Percentiles rank a stretch among this genome's conserved stretches.
Evolutionary conservation across 2,888 invertebrate species (phyloP).

Genomic region (Spodoptera exigua): DNA sequence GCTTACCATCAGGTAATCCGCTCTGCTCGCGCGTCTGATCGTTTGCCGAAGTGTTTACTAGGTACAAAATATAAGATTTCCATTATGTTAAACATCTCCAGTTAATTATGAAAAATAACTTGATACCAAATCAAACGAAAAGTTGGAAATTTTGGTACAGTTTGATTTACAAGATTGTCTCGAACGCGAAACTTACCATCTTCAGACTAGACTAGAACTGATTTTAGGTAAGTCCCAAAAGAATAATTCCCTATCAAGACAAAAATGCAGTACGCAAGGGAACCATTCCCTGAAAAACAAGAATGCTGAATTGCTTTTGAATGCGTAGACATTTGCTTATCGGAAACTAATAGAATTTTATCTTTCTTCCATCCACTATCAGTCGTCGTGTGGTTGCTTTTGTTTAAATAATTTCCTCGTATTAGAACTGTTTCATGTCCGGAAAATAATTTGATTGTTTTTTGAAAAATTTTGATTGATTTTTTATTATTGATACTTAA

Average conservation of each 20-base stretch:
- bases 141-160: too few species aligned
- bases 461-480: too few species aligned
- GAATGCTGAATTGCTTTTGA: slow-evolving; percentile 30
- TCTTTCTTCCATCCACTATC: slow-evolving; percentile 23
- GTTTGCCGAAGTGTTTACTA: too few species aligned
- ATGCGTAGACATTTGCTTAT: slow-evolving; percentile 43
- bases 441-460: background rate
- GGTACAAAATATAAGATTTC: too few species aligned
- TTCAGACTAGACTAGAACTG: too few species aligned
- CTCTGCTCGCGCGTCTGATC: too few species aligned
- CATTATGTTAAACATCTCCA: background rate
- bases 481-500: too few species aligned
- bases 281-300: slow-evolving; percentile 22
- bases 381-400: slow-evolving; percentile 28
- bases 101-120: background rate
- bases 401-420: slow-evolving; percentile 37
- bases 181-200: too few species aligned
- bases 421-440: slow-evolving; percentile 15
- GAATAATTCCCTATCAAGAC: background rate
- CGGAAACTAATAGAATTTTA: slow-evolving; percentile 55
- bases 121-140: background rate
- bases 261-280: slow-evolving; percentile 11
- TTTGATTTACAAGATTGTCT: too few species aligned
- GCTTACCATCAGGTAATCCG: too few species aligned
- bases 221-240: too few species aligned